These are phyloP conservation scores for Idaea straminata DNA, from an alignment of 2,888 invertebrate species.

Conservation along the genomic window DNA sequence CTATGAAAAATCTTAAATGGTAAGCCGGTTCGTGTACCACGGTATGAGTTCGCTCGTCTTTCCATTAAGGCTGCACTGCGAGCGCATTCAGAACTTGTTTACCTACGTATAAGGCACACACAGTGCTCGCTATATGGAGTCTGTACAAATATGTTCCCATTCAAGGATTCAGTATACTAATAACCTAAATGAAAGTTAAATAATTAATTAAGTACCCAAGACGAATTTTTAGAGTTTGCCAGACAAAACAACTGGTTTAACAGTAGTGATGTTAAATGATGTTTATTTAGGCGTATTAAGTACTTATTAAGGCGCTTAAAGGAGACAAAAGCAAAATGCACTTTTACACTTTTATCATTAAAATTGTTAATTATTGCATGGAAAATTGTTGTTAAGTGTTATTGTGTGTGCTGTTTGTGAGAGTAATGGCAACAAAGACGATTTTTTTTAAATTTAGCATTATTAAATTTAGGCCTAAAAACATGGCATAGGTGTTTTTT, in stretches of 20 bases:
- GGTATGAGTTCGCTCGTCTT: slow-evolving; percentile 53
- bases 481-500: no score
- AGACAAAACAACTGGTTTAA: not conserved
- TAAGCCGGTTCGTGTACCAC: slow-evolving; percentile 34
- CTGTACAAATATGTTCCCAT: slow-evolving; percentile 62
- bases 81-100: slow-evolving; percentile 71
- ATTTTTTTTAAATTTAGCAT: no score
- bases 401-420: no score
- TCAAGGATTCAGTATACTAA: slow-evolving; percentile 60
- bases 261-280: not conserved
- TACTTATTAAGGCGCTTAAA: no score
- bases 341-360: no score
- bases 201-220: slow-evolving; percentile 38
- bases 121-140: slow-evolving; percentile 55
- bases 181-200: slow-evolving; percentile 34
- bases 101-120: slow-evolving; percentile 70
- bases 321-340: no score
- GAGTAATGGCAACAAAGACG: no score
- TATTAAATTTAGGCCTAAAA: no score
- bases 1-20: slow-evolving; percentile 43
- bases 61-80: slow-evolving; percentile 66
- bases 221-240: slow-evolving; percentile 26
- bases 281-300: no score
- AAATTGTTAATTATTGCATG: no score
- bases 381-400: no score